Base-by-base conservation (phyloP, 1,140 invertebrate genomes). In the Aphaenogaster floridana region DNA sequence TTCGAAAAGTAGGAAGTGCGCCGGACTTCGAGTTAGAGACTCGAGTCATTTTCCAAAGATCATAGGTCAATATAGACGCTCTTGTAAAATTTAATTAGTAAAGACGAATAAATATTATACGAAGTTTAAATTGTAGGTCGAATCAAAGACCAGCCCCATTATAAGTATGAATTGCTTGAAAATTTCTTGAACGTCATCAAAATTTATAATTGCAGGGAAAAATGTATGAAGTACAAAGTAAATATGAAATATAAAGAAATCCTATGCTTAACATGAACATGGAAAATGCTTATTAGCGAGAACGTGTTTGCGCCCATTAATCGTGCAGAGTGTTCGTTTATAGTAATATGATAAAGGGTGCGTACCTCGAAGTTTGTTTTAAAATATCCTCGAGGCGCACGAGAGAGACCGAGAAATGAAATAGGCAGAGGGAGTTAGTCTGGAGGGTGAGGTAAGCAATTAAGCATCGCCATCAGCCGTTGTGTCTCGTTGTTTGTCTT, bases 401-500 rank as follows among this genome's bases (percentile, higher is more conserved):
- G 34, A 63, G 79, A 64, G 79, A 87, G 74, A 79, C 86, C 52
- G 79, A 66, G 86, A 88, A 80, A 86, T 72, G 77, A 72, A 79
- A 88, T 86, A 86, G 77, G 78, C 57, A 2, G 68, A 63, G 87
- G 87, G 68, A 68, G 74, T 81, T 72, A 48, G n/a, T 42, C 64
- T 13, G 63, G 81, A 76, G 91, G 87, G 76, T 72, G 88, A 88
- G 86, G 83, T 88, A 91, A 93, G 92, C 93, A 93, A 93, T 93
- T 93, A 93, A 93, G 88, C 92, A 92, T 92, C 91, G 92, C 93
- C 92, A 92, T 93, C 92, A 93, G 91, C 89, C 92, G 92, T 93
- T 93, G 92, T 93, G 92, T 93, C 93, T 93, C 93, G 92, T 91
- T 93, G 93, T 93, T 93, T 93, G 92, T 93, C 93, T 93, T 93